Base-by-base conservation (phyloP, 1,140 invertebrate genomes). In the Aphelinus atriplicis region DNA sequence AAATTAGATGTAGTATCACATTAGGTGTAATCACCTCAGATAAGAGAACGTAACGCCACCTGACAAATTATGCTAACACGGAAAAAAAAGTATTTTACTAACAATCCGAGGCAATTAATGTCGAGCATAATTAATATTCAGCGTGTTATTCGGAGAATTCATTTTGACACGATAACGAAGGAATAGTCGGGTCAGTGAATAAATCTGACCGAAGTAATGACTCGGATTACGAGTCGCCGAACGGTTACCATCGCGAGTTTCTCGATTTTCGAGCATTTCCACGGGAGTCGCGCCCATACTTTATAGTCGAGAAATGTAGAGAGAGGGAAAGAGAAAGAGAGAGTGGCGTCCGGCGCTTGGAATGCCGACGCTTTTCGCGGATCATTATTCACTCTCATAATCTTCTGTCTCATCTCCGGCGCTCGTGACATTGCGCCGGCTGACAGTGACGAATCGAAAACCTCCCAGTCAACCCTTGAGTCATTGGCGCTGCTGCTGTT, bases 361-460 rank as follows among this genome's bases (percentile, higher is more conserved):
- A 83, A 82, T 82, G 81, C 77, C 80, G 75, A 76, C 75, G 79
- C 80, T 84, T 83, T 84, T 84, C 81, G 83, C 83, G 80, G 77
- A 84, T 84, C 83, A 84, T 84, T 83, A 82, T 83, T 84, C 83
- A 84, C 80, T 79, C 71, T 77, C 58, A 74, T 81, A 83, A 84
- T 84, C 83, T 84, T 82, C 81, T 81, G 81, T 83, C 80, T 83
- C 80, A 84, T 84, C 83, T 83, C 69, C 69, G 75, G 78, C 66
- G 75, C 79, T 80, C 81, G 81, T 84, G 81, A 84, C 81, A 82
- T 80, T 79, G 80, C 75, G 78, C 73, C 68, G 74, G 68, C 73
- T 83, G 83, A 83, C 83, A 84, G 83, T 84, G 83, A 84, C 83
- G 83, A 84, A 84, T 84, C 81, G 83, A 83, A 81, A 79, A 67